Conservation (phyloP, 2,113 vertebrate species). For the Ranitomeya imitator region DNA sequence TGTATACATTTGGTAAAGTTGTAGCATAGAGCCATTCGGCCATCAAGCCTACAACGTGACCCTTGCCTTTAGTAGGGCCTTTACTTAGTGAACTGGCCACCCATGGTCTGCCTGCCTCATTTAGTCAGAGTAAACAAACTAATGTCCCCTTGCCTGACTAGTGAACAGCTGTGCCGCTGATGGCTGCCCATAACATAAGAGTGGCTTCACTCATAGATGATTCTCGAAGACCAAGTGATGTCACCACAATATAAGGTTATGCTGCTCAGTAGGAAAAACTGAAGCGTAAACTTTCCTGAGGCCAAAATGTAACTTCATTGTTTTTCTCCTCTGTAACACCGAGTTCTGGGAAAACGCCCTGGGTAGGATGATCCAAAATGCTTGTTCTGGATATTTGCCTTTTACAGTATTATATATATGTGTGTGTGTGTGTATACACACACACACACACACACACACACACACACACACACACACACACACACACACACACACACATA, state of each 20-base stretch:
- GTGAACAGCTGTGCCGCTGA: not conserved
- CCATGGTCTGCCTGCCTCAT: conserved; percentile 19
- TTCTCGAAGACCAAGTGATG: too few relatives aligned
- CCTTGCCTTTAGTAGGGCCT: conserved; percentile 20
- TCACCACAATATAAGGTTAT: too few relatives aligned
- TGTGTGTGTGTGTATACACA: too few relatives aligned
- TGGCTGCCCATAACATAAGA: too few relatives aligned
- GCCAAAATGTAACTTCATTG: not conserved
- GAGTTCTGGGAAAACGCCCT: not conserved
- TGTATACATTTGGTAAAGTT: not conserved
- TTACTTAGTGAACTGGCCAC: conserved; percentile 37
- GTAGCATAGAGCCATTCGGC: not conserved
- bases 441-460: too few relatives aligned
- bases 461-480: too few relatives aligned
- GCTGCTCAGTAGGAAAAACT: not conserved
- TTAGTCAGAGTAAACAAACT: conserved; percentile 27
- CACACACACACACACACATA: too few relatives aligned
- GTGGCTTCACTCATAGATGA: not conserved
- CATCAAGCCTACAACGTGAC: conserved; percentile 26
- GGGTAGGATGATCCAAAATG: not conserved
- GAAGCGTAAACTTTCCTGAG: not conserved
- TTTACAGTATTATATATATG: too few relatives aligned
- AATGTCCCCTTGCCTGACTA: not conserved
- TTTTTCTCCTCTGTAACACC: not conserved
- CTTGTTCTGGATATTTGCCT: not conserved